Conservation (phyloP, 2,113 vertebrate species). For the Python bivittatus region DNA sequence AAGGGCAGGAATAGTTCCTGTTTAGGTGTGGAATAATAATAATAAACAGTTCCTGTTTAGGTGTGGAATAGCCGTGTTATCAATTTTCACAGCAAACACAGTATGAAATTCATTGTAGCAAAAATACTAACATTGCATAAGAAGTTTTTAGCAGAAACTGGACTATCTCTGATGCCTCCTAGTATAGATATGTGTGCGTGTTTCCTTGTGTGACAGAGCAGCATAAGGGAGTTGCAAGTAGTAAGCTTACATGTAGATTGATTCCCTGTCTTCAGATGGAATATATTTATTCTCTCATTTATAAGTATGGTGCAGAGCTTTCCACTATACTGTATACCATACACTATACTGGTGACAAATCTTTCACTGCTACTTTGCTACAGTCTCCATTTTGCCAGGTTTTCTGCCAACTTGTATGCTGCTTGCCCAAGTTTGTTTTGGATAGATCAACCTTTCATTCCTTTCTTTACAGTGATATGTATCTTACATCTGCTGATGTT, state of each 20-base stretch:
- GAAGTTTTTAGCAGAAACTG: conserved; percentile 14
- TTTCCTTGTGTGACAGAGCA: conserved; percentile 45
- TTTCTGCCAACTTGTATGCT: conserved; percentile 30
- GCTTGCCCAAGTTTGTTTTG: conserved; percentile 42
- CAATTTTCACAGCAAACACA: conserved; percentile 17
- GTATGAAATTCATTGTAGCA: not conserved
- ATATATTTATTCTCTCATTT: conserved; percentile 62
- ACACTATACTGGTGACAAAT: no score
- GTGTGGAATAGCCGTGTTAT: not conserved
- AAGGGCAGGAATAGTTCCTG: no score
- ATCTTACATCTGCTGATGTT: no score
- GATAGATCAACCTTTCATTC: conserved; percentile 25
- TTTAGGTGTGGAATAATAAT: not conserved
- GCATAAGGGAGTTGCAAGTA: conserved; percentile 64
- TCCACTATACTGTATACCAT: conserved; percentile 1
- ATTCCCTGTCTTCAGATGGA: conserved; percentile 67
- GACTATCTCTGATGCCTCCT: not conserved
- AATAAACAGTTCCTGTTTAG: no score
- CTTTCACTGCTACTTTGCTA: conserved; percentile 48
- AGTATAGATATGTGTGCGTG: not conserved
- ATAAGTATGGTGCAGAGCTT: conserved; percentile 57
- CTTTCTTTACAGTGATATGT: no score
- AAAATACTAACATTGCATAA: not conserved
- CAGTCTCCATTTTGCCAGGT: conserved; percentile 57
- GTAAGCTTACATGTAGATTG: conserved; percentile 62